Conservation (phyloP, 2,797 vertebrate species). For the Podarcis lilfordi region DNA sequence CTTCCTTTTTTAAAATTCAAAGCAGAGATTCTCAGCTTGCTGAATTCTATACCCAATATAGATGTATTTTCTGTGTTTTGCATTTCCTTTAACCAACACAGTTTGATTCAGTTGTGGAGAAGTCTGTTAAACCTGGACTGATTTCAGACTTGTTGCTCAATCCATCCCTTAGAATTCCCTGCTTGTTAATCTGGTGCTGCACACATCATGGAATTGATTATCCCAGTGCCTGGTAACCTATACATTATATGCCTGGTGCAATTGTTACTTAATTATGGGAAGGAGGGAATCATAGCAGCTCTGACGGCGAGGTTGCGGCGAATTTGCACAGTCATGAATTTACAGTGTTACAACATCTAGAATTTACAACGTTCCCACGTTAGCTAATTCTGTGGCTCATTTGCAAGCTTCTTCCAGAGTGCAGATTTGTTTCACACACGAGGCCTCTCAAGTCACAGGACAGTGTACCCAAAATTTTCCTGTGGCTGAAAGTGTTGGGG, state of each 20-base stretch:
- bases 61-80: not conserved
- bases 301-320: not conserved
- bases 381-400: not conserved
- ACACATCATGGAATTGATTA: not conserved
- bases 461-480: too few relatives aligned
- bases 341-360: not conserved
- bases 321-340: constrained; percentile 16
- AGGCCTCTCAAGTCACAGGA: too few relatives aligned
- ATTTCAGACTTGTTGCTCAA: constrained; percentile 10
- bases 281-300: not conserved
- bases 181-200: not conserved
- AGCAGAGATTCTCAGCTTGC: not conserved
- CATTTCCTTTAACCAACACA: not conserved
- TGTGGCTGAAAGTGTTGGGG: too few relatives aligned
- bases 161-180: not conserved
- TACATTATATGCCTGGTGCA: not conserved
- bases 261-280: not conserved
- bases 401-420: not conserved
- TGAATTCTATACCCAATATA: not conserved
- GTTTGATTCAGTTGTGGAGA: not conserved
- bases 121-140: not conserved
- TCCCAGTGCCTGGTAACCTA: not conserved
- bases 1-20: not conserved
- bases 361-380: not conserved
- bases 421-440: not conserved